Percentiles rank a stretch among this genome's conserved stretches.
Conservation (phyloP, 2,797 vertebrate genomes). For the Phalanger gymnotis region DNA sequence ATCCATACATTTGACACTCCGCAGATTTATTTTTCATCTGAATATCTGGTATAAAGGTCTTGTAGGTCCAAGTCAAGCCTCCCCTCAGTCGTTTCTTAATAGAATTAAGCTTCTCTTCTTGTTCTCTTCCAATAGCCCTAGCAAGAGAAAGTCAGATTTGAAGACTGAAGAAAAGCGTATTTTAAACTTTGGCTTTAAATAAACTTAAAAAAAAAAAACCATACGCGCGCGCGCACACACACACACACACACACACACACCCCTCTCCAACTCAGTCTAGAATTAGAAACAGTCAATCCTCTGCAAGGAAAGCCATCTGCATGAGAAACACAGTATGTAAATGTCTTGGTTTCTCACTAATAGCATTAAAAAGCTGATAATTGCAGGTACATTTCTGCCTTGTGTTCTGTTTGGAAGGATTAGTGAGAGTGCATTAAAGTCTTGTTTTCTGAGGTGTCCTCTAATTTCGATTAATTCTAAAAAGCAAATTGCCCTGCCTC, state of each 20-base stretch:
- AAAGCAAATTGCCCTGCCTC: background rate
- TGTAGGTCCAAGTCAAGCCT: background rate
- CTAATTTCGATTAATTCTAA: background rate
- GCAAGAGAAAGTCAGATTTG: conserved; percentile 43
- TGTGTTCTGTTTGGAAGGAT: rapidly evolving
- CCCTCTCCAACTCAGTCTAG: conserved; percentile 58
- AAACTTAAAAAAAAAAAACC: conserved; percentile 53
- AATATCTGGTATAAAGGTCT: background rate
- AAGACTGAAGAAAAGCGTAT: conserved; percentile 52
- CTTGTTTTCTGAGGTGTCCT: background rate
- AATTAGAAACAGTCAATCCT: conserved; percentile 73
- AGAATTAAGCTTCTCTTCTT: background rate
- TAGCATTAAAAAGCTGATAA: background rate
- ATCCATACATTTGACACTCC: background rate
- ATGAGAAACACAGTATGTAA: background rate
- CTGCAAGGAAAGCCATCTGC: conserved; percentile 78
- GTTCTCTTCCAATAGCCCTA: background rate
- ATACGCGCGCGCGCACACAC: background rate
- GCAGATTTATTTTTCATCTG: background rate
- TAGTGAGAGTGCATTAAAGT: background rate
- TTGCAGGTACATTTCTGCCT: background rate
- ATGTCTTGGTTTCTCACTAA: conserved; percentile 58
- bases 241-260: background rate
- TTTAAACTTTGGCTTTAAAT: conserved; percentile 77
- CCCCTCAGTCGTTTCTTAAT: background rate